Evolutionary conservation across 2,888 invertebrate genomes (phyloP), one percentile per base, ranked within the genome.

Genomic region (Myopa testacea): DNA sequence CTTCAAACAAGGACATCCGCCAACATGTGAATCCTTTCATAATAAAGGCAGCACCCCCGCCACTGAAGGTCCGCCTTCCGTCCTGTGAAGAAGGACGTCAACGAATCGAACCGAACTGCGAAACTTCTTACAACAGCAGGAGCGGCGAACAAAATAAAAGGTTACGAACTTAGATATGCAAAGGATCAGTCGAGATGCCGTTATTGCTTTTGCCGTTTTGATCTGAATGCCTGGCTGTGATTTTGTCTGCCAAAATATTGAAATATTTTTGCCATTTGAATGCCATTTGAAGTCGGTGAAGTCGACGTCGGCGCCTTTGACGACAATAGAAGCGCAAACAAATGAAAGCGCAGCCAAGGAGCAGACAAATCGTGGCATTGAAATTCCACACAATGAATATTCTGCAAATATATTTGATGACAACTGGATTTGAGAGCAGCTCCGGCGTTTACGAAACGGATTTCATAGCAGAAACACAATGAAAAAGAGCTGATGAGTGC

Each of bases 191-290:
- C 12, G 45, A n/a, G 40, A 45, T 12, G 12, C n/a, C 52, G 26
- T 26, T 26, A 26, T 26, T 26, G 50, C 19, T 63, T 10, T 63
- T 74, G 65, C n/a, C n/a, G 50, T 45, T 65, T 19, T 16, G 37
- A 37, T 52, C 19, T 12, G 4, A 26, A 34, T 55, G 55, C 71
- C 19, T 38, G 16, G n/a, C 63, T 19, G 52, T 52, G 68, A 60
- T 52, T 75, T 40, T 45, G 65, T 14, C 58, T 58, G 74, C 75
- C 75, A 69, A 69, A 75, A 75, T 38, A 60, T 72, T 26, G 38
- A 76, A 77, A 74, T 55, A 50, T 50, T 73, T 73, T 77, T 74
- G 60, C 58, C 69, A 78, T 78, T 76, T 78, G 78, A 76, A 78
- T 76, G 73, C 62, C 76, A 70, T 71, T 78, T 14, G 50, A 10